Evolutionary conservation across 2,888 invertebrate genomes (phyloP).

Genomic region (Microdon myrmicae): DNA sequence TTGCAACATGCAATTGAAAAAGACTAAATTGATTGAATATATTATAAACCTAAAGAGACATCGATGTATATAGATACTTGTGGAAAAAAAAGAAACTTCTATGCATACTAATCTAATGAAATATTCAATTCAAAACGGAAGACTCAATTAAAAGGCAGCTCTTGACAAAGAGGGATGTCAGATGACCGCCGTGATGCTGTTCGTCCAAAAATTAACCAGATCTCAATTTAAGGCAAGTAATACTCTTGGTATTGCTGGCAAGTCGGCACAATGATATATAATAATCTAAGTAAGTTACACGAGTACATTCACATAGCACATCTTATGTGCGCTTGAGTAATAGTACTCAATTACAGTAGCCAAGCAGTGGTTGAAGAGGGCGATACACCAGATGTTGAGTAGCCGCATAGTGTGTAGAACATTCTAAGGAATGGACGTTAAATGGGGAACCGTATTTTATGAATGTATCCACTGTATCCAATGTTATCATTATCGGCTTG

Average conservation of each 20-base stretch:
- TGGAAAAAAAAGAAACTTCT: conserved; percentile 25
- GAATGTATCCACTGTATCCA: too few relatives aligned
- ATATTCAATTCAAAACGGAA: conserved; percentile 37
- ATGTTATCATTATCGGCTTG: too few relatives aligned
- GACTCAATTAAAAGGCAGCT: conserved; percentile 40
- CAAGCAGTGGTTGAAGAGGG: background rate
- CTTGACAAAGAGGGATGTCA: conserved; percentile 34
- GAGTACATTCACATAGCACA: too few relatives aligned
- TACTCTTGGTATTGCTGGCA: conserved; percentile 28
- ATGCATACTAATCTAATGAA: conserved; percentile 27
- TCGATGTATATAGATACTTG: too few relatives aligned
- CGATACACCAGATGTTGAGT: too few relatives aligned
- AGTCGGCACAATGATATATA: conserved; percentile 21
- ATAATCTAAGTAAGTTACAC: too few relatives aligned
- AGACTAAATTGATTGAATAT: too few relatives aligned
- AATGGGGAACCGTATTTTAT: too few relatives aligned
- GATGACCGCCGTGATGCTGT: conserved; percentile 27
- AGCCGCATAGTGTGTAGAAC: too few relatives aligned
- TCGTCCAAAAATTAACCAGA: conserved; percentile 39
- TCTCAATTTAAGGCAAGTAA: conserved; percentile 43
- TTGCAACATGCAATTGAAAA: too few relatives aligned
- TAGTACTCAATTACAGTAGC: conserved; percentile 37
- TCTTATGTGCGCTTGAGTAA: conserved; percentile 7
- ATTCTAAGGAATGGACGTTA: too few relatives aligned
- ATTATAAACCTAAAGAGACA: too few relatives aligned